Base-by-base conservation (phyloP, 2,113 vertebrate species). In the Corythaixoides concolor region DNA sequence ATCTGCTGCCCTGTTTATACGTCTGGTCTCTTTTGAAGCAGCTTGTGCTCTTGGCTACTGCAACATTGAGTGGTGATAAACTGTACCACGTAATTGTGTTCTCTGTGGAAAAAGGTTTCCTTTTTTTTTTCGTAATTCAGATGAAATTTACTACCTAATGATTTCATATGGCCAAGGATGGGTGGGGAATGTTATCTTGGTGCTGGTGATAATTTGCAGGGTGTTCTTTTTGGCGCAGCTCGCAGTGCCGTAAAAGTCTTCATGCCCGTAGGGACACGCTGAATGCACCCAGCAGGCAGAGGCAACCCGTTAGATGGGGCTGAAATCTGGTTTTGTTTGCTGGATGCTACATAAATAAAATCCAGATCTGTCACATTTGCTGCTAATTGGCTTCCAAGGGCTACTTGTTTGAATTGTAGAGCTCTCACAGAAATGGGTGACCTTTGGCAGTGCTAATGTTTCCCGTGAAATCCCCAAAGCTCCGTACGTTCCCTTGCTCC, bases 401-500 rank as follows among this genome's bases (percentile, higher is more conserved):
- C 85, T 95, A 83, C 91, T 78, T 95, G 86, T 88, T 93, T 97
- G 96, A 96, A 90, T 96, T 96, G 96, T 88, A 91, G 76, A 95
- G 93, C 96, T 97, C 97, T 93, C 93, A 63, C 67, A 88, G 95
- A 97, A 97, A 95, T 67, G 75, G 92, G 74, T 88, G 92, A 94
- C 96, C 95, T 97, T 96, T 96, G 96, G 95, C 93, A 96, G 89
- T 49, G 64, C 72, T 97, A 88, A 95, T 95, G 95, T 95, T 98
- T 97, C 97, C 95, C n/a, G 23, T 93, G 96, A 97, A 97, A 97
- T 97, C 95, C 93, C 96, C 89, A 82, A 94, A 88, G 97, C 94
- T 83, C 80, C n/a, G 6, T 50, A 41, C 24, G 33, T 93, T 95
- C 87, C 94, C 23, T 96, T 5, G 7, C 55, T 96, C 94, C 94